phyloP scores from a whole-genome alignment of 64 coral and sea anemone species.

The Stylophora pistillata region DNA sequence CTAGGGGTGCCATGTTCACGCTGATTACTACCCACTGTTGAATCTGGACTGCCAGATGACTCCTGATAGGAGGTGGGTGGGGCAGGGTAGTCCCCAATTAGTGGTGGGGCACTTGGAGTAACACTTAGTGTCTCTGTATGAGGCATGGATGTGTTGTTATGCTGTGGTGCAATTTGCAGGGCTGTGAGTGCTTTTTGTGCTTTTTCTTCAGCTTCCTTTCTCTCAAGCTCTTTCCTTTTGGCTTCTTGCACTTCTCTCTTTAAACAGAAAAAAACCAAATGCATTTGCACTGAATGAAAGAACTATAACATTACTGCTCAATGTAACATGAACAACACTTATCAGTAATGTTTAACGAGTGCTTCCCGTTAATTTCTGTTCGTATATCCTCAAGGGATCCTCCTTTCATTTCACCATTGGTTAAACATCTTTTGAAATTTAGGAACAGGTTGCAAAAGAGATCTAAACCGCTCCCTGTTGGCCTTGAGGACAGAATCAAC shows the following conservation, averaged over 20 bases:
- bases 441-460: too few relatives aligned
- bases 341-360: too few relatives aligned
- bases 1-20: constrained; percentile 58
- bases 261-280: background rate
- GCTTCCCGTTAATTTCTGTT: too few relatives aligned
- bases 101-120: constrained; percentile 34
- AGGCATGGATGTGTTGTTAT: background rate
- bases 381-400: too few relatives aligned
- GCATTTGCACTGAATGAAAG: background rate
- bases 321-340: too few relatives aligned
- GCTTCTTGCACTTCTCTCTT: constrained; percentile 85
- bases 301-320: background rate
- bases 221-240: constrained; percentile 66
- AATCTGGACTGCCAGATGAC: background rate
- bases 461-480: too few relatives aligned
- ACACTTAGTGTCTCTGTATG: background rate
- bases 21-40: constrained; percentile 34
- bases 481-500: too few relatives aligned
- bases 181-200: constrained; percentile 54
- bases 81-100: constrained; percentile 76
- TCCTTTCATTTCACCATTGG: too few relatives aligned
- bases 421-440: too few relatives aligned
- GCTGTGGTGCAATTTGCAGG: constrained; percentile 40
- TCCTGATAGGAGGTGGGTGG: constrained; percentile 45
- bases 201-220: constrained; percentile 57